Evolutionary conservation across 2,888 invertebrate genomes (phyloP).

Genomic region (Anodontia alba): DNA sequence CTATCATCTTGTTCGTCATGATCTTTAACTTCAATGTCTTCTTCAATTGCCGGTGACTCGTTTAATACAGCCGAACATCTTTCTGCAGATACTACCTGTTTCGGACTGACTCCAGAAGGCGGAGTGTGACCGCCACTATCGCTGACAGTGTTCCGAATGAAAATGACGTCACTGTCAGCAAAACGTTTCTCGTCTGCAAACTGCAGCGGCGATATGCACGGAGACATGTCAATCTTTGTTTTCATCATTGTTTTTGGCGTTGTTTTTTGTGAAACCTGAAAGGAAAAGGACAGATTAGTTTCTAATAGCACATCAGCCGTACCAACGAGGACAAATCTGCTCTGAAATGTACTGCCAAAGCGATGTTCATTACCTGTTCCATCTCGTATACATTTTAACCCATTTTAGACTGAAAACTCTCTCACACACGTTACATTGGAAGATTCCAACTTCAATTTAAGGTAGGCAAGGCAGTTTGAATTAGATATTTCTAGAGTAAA

Average conservation of each 20-base stretch:
- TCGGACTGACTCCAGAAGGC: neutral
- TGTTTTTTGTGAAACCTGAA: too few relatives aligned
- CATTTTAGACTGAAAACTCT: too few relatives aligned
- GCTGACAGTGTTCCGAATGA: constrained; percentile 9
- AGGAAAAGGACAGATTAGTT: too few relatives aligned
- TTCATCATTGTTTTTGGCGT: neutral
- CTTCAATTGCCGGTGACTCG: constrained; percentile 33
- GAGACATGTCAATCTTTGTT: neutral
- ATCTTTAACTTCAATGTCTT: constrained; percentile 48
- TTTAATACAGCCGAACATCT: neutral
- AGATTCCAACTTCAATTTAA: too few relatives aligned
- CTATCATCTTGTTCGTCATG: constrained; percentile 68
- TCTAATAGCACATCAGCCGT: too few relatives aligned
- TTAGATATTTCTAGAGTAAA: too few relatives aligned
- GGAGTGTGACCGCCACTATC: neutral
- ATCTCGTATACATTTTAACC: too few relatives aligned
- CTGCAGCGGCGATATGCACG: constrained; percentile 32
- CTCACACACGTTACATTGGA: too few relatives aligned
- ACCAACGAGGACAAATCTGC: too few relatives aligned
- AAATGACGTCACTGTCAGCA: constrained; percentile 37
- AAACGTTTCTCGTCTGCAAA: constrained; percentile 36
- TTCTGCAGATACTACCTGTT: neutral
- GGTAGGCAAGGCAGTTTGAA: too few relatives aligned
- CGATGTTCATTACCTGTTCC: too few relatives aligned
- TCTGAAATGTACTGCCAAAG: too few relatives aligned